These are phyloP conservation scores for Athalia rosae DNA, from an alignment of 2,888 invertebrate species.

Conservation along the genomic window DNA sequence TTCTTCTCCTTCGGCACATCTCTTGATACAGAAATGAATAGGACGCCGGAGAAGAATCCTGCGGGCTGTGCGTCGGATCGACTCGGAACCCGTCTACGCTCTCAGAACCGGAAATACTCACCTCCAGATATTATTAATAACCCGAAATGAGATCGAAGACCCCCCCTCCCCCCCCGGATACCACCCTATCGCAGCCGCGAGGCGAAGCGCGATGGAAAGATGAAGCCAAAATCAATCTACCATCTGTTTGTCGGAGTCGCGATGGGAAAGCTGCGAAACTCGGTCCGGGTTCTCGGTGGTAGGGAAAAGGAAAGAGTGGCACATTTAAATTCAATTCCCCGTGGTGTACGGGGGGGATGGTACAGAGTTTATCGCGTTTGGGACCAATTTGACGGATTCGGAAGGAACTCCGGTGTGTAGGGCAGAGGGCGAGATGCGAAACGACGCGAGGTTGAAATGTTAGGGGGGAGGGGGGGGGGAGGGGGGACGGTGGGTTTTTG, in stretches of 20 bases:
- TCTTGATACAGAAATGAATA: slow-evolving; percentile 72
- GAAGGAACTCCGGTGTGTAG: slow-evolving; percentile 7
- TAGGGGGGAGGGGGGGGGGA: no score
- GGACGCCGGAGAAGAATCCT: slow-evolving; percentile 45
- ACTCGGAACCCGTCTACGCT: slow-evolving; percentile 41
- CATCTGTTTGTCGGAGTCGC: slow-evolving; percentile 62
- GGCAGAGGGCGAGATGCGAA: not conserved
- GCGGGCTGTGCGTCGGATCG: slow-evolving; percentile 11
- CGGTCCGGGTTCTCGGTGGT: slow-evolving; percentile 2
- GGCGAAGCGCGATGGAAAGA: slow-evolving; percentile 52
- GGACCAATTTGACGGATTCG: slow-evolving; percentile 63
- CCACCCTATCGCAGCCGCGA: slow-evolving; percentile 38
- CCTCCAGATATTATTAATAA: slow-evolving; percentile 73
- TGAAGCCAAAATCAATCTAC: slow-evolving; percentile 69
- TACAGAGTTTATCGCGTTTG: slow-evolving; percentile 65
- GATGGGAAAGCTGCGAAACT: slow-evolving; percentile 29
- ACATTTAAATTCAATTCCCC: slow-evolving; percentile 69
- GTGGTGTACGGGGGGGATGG: slow-evolving; percentile 50
- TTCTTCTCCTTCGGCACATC: slow-evolving; percentile 50
- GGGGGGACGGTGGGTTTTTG: not conserved
- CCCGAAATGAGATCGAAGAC: slow-evolving; percentile 71
- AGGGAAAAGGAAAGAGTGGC: slow-evolving; percentile 51
- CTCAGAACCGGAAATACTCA: slow-evolving; percentile 67
- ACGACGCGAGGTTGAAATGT: not conserved
- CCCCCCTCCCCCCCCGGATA: slow-evolving; percentile 50